Base-by-base conservation (phyloP, 2,888 invertebrate species). In the Eupeodes luniger region DNA sequence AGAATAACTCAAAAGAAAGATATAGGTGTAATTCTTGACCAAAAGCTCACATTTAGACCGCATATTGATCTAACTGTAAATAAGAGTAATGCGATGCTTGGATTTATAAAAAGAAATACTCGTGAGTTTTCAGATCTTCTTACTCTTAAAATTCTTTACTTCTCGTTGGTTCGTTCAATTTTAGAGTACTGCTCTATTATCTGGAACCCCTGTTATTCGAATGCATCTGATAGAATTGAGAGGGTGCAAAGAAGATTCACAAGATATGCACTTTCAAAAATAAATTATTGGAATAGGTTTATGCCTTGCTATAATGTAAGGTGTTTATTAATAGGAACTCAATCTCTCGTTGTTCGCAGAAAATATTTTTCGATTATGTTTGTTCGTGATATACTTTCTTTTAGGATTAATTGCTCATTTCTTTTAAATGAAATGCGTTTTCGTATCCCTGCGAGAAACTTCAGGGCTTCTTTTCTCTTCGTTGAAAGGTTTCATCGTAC, bases 281-380 rank as follows among this genome's bases (percentile, higher is more conserved):
- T 59, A 19, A 72, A 36, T 36, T 36, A 72, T 57, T 72, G 57
- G 57, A 55, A 44, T 12, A 70, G 55, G n/a, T n/a, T 9, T 40
- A 57, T 12, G 2, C 36, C 34, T 44, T 44, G 16, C 5, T 72
- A 44, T 36, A 16, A 16, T 44, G 57, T 57, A 12, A 57, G 57
- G 44, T 72, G 70, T 34, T 47, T 16, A 19, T 72, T 72, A 57
- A 40, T 72, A 19, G 44, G 44, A 40, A 55, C 16, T 4, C n/a
- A 27, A 55, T 14, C 57, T 12, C 57, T 72, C 1, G 36, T 40
- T 34, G 11, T 9, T 5, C 53, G 69, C 11, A 36, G 70, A 14
- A 72, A 44, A 72, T 72, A 59, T 27, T 57, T 72, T 19, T 57
- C 44, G 44, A 11, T 57, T 3, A 57, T 55, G 70, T 59, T 57